Evolutionary conservation across 1,140 invertebrate genomes (phyloP).

Genomic region (Pararge aegeria): DNA sequence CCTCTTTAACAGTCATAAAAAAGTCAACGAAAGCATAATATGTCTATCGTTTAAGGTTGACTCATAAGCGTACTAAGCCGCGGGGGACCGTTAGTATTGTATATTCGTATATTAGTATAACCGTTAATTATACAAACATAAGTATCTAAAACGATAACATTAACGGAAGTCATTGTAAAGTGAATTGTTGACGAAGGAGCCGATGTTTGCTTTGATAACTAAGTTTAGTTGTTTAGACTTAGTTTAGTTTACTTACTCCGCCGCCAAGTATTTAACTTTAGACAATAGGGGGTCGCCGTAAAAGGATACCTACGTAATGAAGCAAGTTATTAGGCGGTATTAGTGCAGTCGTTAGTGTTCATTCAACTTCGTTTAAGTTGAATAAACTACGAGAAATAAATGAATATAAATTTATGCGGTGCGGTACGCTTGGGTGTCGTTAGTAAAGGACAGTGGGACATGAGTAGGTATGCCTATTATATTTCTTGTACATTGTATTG

Average conservation of each 20-base stretch:
- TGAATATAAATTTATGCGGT: constrained; percentile 5
- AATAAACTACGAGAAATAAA: constrained; percentile 7
- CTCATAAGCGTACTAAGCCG: too few species aligned
- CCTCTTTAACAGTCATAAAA: too few species aligned
- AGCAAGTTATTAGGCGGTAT: constrained; percentile 29
- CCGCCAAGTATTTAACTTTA: constrained; percentile 58
- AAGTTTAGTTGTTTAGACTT: constrained; percentile 50
- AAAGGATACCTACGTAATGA: constrained; percentile 48
- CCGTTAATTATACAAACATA: neutral
- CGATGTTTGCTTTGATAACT: constrained; percentile 69
- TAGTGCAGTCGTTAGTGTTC: constrained; percentile 18
- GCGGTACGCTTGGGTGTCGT: neutral
- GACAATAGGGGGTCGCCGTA: constrained; percentile 49
- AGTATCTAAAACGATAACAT: constrained; percentile 7
- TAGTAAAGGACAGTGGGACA: neutral
- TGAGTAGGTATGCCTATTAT: neutral
- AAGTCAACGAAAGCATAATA: too few species aligned
- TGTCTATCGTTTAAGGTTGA: too few species aligned
- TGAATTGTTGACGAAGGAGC: constrained; percentile 56
- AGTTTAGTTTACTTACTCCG: constrained; percentile 52
- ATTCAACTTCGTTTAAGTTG: constrained; percentile 3
- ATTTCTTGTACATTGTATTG: too few species aligned
- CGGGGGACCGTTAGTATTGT: too few species aligned
- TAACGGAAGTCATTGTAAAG: constrained; percentile 21
- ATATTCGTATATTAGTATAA: too few species aligned